Evolutionary conservation across 2,113 vertebrate species (phyloP).

Genomic region (Rostratula benghalensis): DNA sequence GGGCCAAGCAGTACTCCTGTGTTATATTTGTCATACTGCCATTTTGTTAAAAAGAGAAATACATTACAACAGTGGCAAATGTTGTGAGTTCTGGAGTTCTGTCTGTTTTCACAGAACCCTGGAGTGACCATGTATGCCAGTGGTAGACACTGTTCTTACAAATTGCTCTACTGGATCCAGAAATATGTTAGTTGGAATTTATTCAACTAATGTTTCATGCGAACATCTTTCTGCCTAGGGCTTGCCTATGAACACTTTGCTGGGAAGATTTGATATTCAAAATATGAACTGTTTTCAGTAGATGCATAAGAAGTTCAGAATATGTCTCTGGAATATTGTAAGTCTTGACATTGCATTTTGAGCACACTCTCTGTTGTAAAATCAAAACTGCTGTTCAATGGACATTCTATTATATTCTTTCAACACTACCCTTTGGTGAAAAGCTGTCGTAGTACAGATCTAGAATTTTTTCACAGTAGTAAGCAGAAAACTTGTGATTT

Average conservation of each 20-base stretch:
- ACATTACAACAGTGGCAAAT: background rate
- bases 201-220: conserved; percentile 56
- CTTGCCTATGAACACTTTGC: conserved; percentile 46
- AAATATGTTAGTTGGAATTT: conserved; percentile 30
- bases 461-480: background rate
- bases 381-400: background rate
- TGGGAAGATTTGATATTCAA: conserved; percentile 36
- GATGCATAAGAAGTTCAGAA: background rate
- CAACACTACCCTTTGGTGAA: background rate
- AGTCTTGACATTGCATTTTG: background rate
- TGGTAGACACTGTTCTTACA: background rate
- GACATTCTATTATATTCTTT: background rate
- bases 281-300: conserved; percentile 33
- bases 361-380: background rate
- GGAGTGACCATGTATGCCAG: conserved; percentile 20
- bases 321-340: background rate
- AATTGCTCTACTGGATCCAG: conserved; percentile 8
- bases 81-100: background rate
- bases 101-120: background rate
- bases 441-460: background rate
- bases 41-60: conserved; percentile 41
- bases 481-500: background rate
- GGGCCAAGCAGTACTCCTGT: background rate
- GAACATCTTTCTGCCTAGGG: conserved; percentile 55
- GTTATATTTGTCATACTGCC: conserved; percentile 44